A percentile compares a stretch with the other conserved stretches of the same genome.
These are phyloP conservation scores for Falco punctatus DNA, from an alignment of 2,113 vertebrate species.

Conservation along the genomic window DNA sequence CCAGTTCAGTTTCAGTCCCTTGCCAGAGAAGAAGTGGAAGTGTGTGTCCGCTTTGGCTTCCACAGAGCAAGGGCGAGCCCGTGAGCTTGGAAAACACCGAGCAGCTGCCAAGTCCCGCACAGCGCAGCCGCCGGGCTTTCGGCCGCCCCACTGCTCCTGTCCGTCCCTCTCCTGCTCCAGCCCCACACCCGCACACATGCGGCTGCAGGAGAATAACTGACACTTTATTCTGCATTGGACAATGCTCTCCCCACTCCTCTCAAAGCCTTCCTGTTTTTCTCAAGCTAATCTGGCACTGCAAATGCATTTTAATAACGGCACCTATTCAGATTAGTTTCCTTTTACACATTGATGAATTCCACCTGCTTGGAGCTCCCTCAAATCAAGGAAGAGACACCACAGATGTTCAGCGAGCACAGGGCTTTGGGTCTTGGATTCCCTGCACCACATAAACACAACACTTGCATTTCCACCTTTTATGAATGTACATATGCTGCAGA, in stretches of 20 bases:
- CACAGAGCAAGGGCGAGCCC: not conserved
- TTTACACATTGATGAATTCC: conserved; percentile 10
- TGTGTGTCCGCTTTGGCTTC: not conserved
- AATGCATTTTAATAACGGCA: conserved; percentile 44
- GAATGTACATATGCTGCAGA: not conserved
- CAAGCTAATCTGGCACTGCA: conserved; percentile 31
- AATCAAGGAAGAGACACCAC: not conserved
- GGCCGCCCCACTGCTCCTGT: fast-evolving
- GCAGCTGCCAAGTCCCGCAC: not conserved
- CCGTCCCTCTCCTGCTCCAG: not conserved
- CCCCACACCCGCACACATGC: not conserved
- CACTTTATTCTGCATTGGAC: not conserved
- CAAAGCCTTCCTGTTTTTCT: conserved; percentile 59
- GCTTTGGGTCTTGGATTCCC: not conserved
- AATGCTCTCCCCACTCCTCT: conserved; percentile 26
- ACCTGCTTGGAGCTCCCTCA: conserved; percentile 43
- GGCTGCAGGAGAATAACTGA: not conserved
- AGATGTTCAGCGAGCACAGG: not conserved
- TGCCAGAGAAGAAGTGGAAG: not conserved
- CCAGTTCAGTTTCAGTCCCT: not conserved
- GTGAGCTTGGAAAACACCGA: fast-evolving
- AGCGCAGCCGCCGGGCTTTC: fast-evolving
- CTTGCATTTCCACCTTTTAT: not conserved
- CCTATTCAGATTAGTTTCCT: conserved; percentile 53
- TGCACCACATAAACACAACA: not conserved